phyloP scores from a whole-genome alignment of 2,797 vertebrate species.

The Mergus octosetaceus region DNA sequence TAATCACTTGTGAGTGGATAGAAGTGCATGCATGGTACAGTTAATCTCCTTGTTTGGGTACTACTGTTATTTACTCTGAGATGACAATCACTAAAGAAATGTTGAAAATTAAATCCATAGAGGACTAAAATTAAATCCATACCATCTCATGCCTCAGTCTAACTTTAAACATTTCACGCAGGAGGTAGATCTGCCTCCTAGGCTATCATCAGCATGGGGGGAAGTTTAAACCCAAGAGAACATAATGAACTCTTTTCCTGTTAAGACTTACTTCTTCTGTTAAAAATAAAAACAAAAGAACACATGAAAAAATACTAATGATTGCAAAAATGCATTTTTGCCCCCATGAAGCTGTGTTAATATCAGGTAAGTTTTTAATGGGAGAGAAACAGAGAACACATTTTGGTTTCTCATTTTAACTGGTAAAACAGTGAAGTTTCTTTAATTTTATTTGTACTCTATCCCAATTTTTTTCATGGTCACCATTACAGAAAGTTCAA shows the following conservation, averaged over 20 bases:
- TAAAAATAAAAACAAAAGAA: neutral
- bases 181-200: neutral
- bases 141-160: neutral
- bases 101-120: neutral
- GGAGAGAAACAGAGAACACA: neutral
- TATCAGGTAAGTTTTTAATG: accelerated
- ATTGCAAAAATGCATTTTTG: neutral
- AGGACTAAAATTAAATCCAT: neutral
- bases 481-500: neutral
- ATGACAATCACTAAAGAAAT: neutral
- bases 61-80: neutral
- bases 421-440: neutral
- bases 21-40: neutral
- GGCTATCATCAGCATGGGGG: neutral
- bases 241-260: neutral
- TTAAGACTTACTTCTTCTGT: neutral
- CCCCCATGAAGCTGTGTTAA: neutral
- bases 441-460: neutral
- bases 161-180: neutral
- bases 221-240: neutral
- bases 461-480: accelerated
- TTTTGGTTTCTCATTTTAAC: neutral
- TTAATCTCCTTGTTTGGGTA: neutral
- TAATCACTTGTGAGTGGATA: neutral
- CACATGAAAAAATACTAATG: neutral